Base-by-base conservation (phyloP, 2,113 vertebrate species). In the Mus musculus region DNA sequence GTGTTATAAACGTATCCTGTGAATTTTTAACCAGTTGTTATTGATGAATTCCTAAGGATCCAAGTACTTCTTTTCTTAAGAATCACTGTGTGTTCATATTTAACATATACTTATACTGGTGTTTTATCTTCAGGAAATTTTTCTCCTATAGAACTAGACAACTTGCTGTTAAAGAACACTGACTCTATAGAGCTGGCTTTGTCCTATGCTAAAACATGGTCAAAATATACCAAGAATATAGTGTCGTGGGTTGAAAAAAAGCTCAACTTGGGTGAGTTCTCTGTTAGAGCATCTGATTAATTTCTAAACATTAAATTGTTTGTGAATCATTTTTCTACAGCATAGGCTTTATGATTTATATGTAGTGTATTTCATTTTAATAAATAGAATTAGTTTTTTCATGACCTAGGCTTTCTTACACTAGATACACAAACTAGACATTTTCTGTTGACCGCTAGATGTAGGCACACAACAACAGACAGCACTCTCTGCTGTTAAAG, bases 191-290 rank as follows among this genome's bases (percentile, higher is more conserved):
- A 99, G 96, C 99, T 99, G 0, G 99, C 99, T 52, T 98, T 99
- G 96, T 99, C 99, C 28, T 99, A 99, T 61, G 99, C 99, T 96
- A 99, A 99, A 98, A 98, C 99, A 14, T 99, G 99, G 99, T 99
- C 99, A 97, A 99, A 99, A 98, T 99, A 99, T 94, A 99, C 99
- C 97, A 99, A 99, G 99, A 99, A 99, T 96, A 98, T 99, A 97
- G 98, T 99, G 87, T 98, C 98, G n/a, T 99, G 99, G 99, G 99
- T 99, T 98, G 99, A 99, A 93, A 99, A 99, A 98, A 99, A 99
- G 81, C 98, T 99, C 97, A 99, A 95, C 92, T 97, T 99, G 98
- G 99, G 99, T 99, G 98, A 99, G 99, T 99, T 94, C 92, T 91
- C 97, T 93, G 98, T 98, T 97, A 86, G 96, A 91, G 54, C 72